Base-by-base conservation (phyloP, 1,140 invertebrate species). In the Sipha flava region DNA sequence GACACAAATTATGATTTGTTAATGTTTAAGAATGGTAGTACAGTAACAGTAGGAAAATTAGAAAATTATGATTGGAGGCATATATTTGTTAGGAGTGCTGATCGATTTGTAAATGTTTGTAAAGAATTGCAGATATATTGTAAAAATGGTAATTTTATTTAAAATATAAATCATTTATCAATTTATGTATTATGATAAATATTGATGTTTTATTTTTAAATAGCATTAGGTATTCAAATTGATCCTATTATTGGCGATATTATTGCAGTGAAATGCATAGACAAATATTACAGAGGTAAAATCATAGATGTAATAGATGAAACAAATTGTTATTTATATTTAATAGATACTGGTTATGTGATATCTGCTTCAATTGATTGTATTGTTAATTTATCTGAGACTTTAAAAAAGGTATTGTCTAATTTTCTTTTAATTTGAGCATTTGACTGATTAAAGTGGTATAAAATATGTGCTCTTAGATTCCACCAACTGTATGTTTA, bases 71-170 rank as follows among this genome's bases (percentile, higher is more conserved):
- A 73, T 37, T 52, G 43, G 29, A 73, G 70, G 14, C 70, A 73
- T 73, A 34, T 73, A 34, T 73, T 73, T 73, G 47, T 73, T 9
- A 73, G 47, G n/a, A 73, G 47, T 73, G 12, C 34, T 73, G 70
- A 73, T 73, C 3, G 21, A 21, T 73, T 73, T 54, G n/a, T 73
- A 7, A 54, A 52, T 49, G 12, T 54, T 21, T 37, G 7, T 31
- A 73, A 52, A 21, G 9, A 73, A 52, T 29, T 73, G 12, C 43
- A 73, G 4, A 14, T n/a, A 16, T 37, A 73, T 37, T 73, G 70
- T 73, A 34, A 37, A 54, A 73, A 52, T 37, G 47, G 70, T 73
- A 73, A 49, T 54, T 49, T 54, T 16, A 72, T 2, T 49, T 34
- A 0, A 12, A 9, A 47, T 73, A n/a, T n/a, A 31, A 29, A 73